Base-by-base conservation (phyloP, 2,888 invertebrate genomes). In the Acleris literana region DNA sequence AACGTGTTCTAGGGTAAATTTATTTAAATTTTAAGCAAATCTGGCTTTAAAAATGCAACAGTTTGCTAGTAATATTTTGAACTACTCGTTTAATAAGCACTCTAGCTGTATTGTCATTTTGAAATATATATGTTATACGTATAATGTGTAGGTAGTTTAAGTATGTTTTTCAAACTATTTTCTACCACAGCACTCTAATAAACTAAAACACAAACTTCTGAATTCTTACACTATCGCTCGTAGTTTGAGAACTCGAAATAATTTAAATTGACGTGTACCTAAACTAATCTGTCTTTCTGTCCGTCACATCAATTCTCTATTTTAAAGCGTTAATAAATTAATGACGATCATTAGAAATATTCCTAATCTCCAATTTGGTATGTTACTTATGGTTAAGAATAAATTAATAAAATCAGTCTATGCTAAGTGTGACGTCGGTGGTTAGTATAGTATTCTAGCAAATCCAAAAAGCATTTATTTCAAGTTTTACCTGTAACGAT, bases 351-450 rank as follows among this genome's bases (percentile, higher is more conserved):
- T 43, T 52, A 16, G 46, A 5, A 53, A 39, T 68, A 61, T 39
- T 29, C 53, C 64, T 64, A 70, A 70, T 65, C 56, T 81, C 78
- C 74, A 81, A 85, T 91, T 91, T 91, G 91, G 91, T 91, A 90
- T 86, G 78, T 77, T 79, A 83, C 84, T 86, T 88, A 88, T 56
- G 59, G 68, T 72, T 80, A 79, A 75, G 70, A 86, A 88, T 88
- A 89, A 87, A 86, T 88, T 83, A 87, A 79, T 83, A 71, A 78
- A 69, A 71, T 82, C 89, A 91, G 90, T 90, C 90, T 88, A 86
- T 73, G 43, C 83, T 84, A 87, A 72, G 73, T 76, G 75, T 78
- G 76, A 82, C 68, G 75, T 89, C 90, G 90, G 91, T 90, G 91
- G 89, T 89, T 88, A 89, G 83, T 83, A 65, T 17, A 7, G 16